Evolutionary conservation across 2,797 vertebrate genomes (phyloP), one percentile per base, ranked within the genome.

Genomic region (Parauchenoglanis ngamensis): DNA sequence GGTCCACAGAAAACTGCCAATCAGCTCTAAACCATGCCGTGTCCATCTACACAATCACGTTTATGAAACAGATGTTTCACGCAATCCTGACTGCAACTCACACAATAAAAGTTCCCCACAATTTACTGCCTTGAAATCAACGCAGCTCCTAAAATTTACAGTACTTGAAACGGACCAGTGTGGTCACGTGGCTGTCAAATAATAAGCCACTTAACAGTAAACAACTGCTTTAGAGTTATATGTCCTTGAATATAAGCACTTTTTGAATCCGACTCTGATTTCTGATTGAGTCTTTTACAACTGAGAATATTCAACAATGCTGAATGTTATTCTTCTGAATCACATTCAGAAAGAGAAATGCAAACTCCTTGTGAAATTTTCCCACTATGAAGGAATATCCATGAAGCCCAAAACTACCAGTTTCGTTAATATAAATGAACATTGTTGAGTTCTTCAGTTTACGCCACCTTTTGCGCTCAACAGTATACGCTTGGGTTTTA

Each of bases 71-170:
- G 23, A 76, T 13, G 23, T 25, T n/a, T 49, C 3, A 15, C 11
- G 49, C 4, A 49, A 28, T 3, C 23, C 46, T 54, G 49, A 77
- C n/a, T 11, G 19, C 19, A 57, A 23, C 19, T 35, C 7, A n/a
- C n/a, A 35, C 52, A 56, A 31, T 35, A 19, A 19, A 57, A 12
- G 11, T n/a, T 25, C 44, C 44, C 4, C 1, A 56, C n/a, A 35
- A 31, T 54, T 77, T 54, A 78, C n/a, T 56, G 76, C 76, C 17
- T 21, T 56, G 7, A 4, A 10, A 35, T 56, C 17, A 35, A 56
- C 15, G 77, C 8, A 57, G 76, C 54, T 78, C 76, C 76, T 78
- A 56, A 56, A 79, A 57, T 57, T 79, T 59, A 79, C 25, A 23
- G 19, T 25, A 13, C 17, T 0, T 28, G 6, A 76, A 76, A 54